Percentiles rank a stretch among this genome's conserved stretches.
phyloP scores from a whole-genome alignment of 2,888 invertebrate species.

The Coenonympha arcania region DNA sequence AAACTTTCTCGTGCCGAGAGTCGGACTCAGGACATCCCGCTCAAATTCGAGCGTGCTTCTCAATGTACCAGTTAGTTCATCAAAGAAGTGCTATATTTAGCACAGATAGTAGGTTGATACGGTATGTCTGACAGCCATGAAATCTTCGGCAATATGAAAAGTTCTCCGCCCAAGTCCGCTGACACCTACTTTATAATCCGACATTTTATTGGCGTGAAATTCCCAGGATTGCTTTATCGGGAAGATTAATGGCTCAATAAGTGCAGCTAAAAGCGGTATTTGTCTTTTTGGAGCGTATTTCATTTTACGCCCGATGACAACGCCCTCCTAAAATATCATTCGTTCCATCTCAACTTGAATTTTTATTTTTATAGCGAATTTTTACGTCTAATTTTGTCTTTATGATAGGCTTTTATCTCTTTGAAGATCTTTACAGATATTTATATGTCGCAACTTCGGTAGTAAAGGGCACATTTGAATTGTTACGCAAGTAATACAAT shows the following conservation, averaged over 20 bases:
- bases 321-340: conserved; percentile 1
- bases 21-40: too few relatives aligned
- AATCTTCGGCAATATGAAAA: neutral
- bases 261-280: conserved; percentile 10
- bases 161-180: neutral
- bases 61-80: too few relatives aligned
- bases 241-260: conserved; percentile 12
- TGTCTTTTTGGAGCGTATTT: conserved; percentile 11
- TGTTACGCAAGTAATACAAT: too few relatives aligned
- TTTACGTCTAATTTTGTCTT: neutral
- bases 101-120: too few relatives aligned
- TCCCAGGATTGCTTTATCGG: conserved; percentile 7
- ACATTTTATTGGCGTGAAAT: conserved; percentile 12
- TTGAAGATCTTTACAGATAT: neutral
- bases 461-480: too few relatives aligned
- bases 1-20: too few relatives aligned
- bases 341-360: neutral
- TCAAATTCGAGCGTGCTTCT: too few relatives aligned
- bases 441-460: too few relatives aligned
- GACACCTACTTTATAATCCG: conserved; percentile 6
- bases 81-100: too few relatives aligned
- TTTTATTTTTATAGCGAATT: neutral
- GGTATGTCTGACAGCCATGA: neutral
- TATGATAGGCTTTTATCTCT: neutral
- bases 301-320: neutral